Evolutionary conservation across 2,888 invertebrate species (phyloP), one percentile per base, ranked within the genome.

Genomic region (Heliconius cydno): DNA sequence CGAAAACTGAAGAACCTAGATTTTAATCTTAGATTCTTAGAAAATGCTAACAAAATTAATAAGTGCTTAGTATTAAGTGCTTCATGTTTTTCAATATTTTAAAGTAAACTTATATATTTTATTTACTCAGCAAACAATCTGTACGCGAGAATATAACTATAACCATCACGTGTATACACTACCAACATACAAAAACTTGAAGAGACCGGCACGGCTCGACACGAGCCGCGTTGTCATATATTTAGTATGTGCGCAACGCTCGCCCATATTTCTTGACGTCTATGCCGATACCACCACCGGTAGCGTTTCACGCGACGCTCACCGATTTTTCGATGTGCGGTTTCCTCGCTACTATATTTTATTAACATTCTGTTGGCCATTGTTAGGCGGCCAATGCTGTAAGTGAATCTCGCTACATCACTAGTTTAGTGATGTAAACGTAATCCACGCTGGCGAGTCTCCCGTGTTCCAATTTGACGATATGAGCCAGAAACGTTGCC

Each of bases 241-340:
- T 92, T 90, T 90, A 85, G 90, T 89, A 90, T 90, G 89, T 91
- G 90, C 88, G 86, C 88, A 88, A 86, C 89, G 88, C 88, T 89
- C 83, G 86, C 86, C 90, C 89, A 92, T 93, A 94, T 92, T 92
- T 94, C 90, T 90, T 86, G 86, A 87, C 89, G 90, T 90, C 89
- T 91, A 89, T 88, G 86, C 88, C 89, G 82, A 89, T 88, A 86
- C 87, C 86, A 85, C 86, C 86, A 89, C 90, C 91, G 91, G 91
- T 90, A 91, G 89, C 91, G 89, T 91, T 94, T 92, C 92, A 94
- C 92, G 92, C 92, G 91, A 92, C 89, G 87, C 88, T 90, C 89
- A 85, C 90, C 90, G 89, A 89, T 92, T 92, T 92, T 92, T 92
- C 89, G 90, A 93, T 91, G 90, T 90, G 91, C 89, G 90, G 90